A percentile compares a stretch with the other conserved stretches of the same genome.
These are phyloP conservation scores for Pseudotriccus pelzelni DNA, from an alignment of 2,797 vertebrate genomes.

Conservation along the genomic window DNA sequence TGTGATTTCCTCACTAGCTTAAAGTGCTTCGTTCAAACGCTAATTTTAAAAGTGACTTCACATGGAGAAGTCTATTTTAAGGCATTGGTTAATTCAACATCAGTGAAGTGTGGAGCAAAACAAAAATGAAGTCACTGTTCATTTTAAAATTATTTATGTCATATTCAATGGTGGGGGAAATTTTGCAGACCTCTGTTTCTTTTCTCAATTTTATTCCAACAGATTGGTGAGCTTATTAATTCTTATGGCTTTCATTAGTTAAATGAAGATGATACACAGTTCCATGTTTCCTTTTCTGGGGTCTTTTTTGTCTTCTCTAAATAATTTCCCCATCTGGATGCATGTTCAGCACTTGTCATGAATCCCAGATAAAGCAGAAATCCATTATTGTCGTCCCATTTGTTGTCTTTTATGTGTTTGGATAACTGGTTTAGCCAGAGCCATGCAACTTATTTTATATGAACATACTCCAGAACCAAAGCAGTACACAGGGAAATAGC, in stretches of 20 bases:
- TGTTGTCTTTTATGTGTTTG: background rate
- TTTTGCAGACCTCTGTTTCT: conserved; percentile 42
- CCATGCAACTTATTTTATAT: background rate
- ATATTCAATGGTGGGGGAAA: background rate
- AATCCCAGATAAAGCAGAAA: conserved; percentile 32
- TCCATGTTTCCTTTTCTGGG: conserved; percentile 29
- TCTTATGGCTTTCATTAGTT: conserved; percentile 63
- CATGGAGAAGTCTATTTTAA: conserved; percentile 25
- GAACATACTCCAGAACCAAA: background rate
- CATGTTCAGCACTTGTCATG: background rate
- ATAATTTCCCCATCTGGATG: conserved; percentile 40
- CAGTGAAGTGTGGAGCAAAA: background rate
- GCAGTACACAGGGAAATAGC: background rate
- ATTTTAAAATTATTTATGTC: conserved; percentile 22
- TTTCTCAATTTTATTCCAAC: conserved; percentile 37
- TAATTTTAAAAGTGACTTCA: conserved; percentile 32
- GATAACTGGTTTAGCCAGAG: background rate
- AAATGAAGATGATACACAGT: conserved; percentile 25
- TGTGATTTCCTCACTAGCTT: background rate
- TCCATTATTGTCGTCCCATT: background rate
- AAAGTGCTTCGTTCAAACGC: background rate
- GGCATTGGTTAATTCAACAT: conserved; percentile 2
- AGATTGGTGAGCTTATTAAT: conserved; percentile 47
- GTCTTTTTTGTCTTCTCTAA: background rate
- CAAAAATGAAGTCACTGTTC: conserved; percentile 39